phyloP scores from a whole-genome alignment of 2,797 vertebrate genomes.

The Chiloscyllium punctatum region DNA sequence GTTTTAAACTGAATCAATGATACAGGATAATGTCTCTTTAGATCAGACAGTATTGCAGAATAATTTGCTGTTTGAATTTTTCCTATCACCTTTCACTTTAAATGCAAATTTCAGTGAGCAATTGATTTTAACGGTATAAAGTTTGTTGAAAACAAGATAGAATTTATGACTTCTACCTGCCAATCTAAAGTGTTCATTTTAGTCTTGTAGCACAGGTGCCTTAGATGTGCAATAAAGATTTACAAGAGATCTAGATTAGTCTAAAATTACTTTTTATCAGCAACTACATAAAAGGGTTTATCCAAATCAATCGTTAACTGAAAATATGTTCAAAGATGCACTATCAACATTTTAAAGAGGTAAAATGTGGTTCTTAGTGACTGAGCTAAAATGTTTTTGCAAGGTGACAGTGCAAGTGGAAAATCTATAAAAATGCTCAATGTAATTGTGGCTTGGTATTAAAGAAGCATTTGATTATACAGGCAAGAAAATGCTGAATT shows the following conservation, averaged over 20 bases:
- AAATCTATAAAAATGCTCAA: neutral
- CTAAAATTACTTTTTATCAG: neutral
- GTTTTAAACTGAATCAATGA: neutral
- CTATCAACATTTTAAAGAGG: neutral
- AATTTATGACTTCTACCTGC: neutral
- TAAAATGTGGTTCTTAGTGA: too few relatives aligned
- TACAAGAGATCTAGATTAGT: neutral
- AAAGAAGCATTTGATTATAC: neutral
- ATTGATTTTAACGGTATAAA: neutral
- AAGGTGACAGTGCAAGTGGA: neutral
- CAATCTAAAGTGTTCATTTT: neutral
- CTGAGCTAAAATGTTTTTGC: neutral
- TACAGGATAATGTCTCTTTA: neutral
- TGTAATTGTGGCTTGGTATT: neutral
- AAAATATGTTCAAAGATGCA: neutral
- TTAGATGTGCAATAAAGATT: neutral
- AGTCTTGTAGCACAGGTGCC: neutral
- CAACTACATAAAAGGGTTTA: neutral
- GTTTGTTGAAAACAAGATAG: neutral
- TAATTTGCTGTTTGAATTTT: neutral
- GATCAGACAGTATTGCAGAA: neutral
- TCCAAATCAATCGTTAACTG: neutral
- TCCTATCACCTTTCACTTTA: neutral
- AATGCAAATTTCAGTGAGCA: neutral
- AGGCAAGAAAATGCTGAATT: neutral